Percentiles rank a stretch among this genome's conserved stretches.
Conservation (phyloP, 2,113 vertebrate species). For the Equus przewalskii region DNA sequence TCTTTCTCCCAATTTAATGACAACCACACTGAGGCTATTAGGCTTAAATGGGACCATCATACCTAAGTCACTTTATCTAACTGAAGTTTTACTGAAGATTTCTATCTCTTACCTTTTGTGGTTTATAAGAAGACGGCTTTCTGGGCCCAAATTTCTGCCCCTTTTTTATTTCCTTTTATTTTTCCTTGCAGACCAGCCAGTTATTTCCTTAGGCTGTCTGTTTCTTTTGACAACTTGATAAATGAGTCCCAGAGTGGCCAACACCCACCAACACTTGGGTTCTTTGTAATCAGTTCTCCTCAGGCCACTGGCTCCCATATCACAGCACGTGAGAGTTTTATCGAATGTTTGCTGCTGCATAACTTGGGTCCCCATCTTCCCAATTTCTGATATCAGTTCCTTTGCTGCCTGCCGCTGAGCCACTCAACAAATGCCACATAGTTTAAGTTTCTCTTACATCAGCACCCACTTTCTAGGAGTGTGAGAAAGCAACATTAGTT, state of each 20-base stretch:
- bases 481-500: neutral
- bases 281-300: neutral
- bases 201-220: neutral
- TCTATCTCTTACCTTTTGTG: neutral
- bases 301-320: neutral
- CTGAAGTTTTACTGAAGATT: neutral
- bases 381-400: neutral
- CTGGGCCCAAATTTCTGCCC: neutral
- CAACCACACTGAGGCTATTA: neutral
- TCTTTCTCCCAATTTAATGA: neutral
- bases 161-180: neutral
- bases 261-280: neutral
- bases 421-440: neutral
- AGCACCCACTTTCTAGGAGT: neutral
- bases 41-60: neutral
- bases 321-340: neutral
- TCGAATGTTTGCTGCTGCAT: neutral
- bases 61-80: neutral
- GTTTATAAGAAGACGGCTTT: neutral
- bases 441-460: neutral
- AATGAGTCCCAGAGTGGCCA: neutral
- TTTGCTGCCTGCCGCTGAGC: neutral
- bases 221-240: neutral
- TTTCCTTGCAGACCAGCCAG: neutral
- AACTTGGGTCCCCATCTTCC: neutral